These are phyloP conservation scores for Catocala fraxini DNA, from an alignment of 2,888 invertebrate species.

Conservation along the genomic window DNA sequence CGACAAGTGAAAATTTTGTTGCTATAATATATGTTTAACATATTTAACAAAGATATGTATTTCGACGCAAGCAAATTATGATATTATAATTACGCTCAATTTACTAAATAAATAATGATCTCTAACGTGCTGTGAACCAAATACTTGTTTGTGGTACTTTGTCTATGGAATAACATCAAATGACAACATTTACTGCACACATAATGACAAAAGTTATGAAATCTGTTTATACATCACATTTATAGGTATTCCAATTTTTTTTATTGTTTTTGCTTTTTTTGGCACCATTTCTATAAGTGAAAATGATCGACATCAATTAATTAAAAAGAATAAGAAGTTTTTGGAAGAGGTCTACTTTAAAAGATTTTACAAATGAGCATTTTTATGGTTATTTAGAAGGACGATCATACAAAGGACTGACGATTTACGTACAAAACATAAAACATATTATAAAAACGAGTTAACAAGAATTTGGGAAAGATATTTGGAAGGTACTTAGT, in stretches of 20 bases:
- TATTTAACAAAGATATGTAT: too few relatives aligned
- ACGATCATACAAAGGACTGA: conserved; percentile 13
- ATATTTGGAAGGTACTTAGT: conserved; percentile 27
- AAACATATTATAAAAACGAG: not conserved
- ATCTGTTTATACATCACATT: conserved; percentile 25
- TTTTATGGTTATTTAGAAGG: not conserved
- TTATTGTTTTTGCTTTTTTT: conserved; percentile 2
- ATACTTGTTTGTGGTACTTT: conserved; percentile 18
- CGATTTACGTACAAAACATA: conserved; percentile 13
- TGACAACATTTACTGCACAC: conserved; percentile 12
- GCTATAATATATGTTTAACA: too few relatives aligned
- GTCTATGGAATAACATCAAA: conserved; percentile 9
- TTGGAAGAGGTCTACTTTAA: not conserved
- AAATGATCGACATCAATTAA: conserved; percentile 6
- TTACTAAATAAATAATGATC: too few relatives aligned
- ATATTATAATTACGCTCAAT: too few relatives aligned
- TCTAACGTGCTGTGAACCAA: conserved; percentile 17
- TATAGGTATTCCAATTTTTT: not conserved
- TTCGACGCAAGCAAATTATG: too few relatives aligned
- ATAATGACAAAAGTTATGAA: conserved; percentile 22
- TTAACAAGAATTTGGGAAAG: conserved; percentile 30
- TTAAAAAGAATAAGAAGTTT: not conserved
- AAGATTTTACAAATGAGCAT: conserved; percentile 3
- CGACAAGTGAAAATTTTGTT: too few relatives aligned
- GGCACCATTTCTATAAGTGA: not conserved